Conservation (phyloP, 2,797 vertebrate species). For the Lophotriccus pileatus region DNA sequence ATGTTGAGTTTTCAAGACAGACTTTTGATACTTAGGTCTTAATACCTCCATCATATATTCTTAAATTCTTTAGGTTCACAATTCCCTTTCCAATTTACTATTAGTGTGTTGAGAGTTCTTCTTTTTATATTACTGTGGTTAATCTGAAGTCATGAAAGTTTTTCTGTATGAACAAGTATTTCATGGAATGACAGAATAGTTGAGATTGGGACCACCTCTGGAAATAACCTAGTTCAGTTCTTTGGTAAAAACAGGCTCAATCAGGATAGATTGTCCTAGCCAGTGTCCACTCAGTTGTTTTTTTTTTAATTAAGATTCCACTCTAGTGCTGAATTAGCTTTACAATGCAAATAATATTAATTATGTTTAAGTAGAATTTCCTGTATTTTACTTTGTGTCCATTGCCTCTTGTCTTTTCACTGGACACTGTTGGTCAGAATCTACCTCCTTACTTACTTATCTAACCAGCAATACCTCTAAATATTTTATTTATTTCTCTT, state of each 20-base stretch:
- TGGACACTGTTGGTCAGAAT: neutral
- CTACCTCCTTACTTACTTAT: neutral
- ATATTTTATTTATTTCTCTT: neutral
- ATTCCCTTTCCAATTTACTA: neutral
- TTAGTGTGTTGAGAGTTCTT: neutral
- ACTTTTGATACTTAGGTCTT: neutral
- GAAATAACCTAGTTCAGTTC: neutral
- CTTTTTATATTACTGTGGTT: neutral
- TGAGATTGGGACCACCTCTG: neutral
- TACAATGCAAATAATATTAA: neutral
- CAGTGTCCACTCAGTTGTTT: neutral
- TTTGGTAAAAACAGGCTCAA: neutral
- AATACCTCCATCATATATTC: neutral
- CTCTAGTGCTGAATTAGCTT: neutral
- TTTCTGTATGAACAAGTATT: neutral
- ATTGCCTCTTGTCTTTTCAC: neutral
- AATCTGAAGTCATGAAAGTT: neutral
- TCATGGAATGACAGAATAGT: neutral
- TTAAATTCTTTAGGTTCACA: neutral
- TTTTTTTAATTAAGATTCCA: neutral
- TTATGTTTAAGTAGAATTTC: neutral
- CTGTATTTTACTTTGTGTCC: neutral
- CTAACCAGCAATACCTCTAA: neutral
- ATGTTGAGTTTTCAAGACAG: neutral
- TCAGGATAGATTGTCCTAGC: neutral